A percentile compares a stretch with the other conserved stretches of the same genome.
Evolutionary conservation across 2,113 vertebrate species (phyloP).

Genomic region (Caloenas nicobarica): DNA sequence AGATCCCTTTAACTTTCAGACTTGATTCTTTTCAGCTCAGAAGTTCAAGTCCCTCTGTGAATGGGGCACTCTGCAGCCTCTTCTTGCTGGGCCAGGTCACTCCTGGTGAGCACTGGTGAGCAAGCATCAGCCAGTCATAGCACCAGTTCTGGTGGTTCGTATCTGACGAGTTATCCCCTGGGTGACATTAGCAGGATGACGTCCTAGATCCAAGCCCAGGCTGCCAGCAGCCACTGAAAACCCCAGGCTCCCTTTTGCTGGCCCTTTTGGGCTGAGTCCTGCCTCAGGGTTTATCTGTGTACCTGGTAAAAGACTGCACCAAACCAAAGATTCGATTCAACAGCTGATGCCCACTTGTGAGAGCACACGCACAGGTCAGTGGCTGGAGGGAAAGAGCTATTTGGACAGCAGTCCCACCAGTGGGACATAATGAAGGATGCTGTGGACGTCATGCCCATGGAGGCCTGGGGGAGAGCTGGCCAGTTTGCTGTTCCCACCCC

Average conservation of each 20-base stretch:
- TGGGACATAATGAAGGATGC: not conserved
- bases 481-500: not conserved
- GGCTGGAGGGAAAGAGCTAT: not conserved
- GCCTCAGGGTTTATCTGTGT: not conserved
- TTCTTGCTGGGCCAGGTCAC: not conserved
- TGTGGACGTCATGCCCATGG: not conserved
- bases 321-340: not conserved
- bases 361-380: rapidly evolving
- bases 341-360: not conserved
- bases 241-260: not conserved
- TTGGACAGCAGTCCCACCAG: not conserved
- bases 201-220: not conserved
- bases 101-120: not conserved
- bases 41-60: not conserved
- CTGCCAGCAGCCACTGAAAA: not conserved
- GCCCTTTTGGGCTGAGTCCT: not conserved
- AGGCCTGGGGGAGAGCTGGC: not conserved
- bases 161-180: not conserved
- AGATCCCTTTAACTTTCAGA: not conserved
- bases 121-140: not conserved
- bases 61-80: not conserved
- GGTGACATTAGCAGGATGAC: not conserved
- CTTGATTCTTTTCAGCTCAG: not conserved
- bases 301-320: not conserved
- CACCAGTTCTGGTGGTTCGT: not conserved